phyloP scores from a whole-genome alignment of 2,888 invertebrate species.

The Leptarthrus brevirostris region DNA sequence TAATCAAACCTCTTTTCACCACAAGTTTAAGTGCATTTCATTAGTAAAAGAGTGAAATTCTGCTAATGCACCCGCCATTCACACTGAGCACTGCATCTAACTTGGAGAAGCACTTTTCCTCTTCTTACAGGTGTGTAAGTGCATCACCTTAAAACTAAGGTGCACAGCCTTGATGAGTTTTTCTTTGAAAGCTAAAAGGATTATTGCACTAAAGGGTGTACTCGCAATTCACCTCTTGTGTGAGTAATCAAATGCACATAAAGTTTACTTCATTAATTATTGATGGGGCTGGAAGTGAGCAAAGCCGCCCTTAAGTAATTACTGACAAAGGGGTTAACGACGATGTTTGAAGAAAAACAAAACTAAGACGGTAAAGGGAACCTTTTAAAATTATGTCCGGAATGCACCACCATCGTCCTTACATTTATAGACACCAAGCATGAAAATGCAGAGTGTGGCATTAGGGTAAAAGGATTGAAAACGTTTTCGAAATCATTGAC shows the following conservation, averaged over 20 bases:
- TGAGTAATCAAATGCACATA: slow-evolving; percentile 6
- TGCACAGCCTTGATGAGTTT: neutral
- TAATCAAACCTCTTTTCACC: no score
- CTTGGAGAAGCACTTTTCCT: neutral
- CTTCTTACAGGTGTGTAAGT: neutral
- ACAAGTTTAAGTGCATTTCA: neutral
- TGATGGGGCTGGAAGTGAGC: neutral
- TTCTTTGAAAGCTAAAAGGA: neutral
- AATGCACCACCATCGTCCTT: no score
- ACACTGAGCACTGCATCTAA: neutral
- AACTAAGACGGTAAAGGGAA: no score
- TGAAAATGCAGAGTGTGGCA: no score
- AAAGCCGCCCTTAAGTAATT: slow-evolving; percentile 1
- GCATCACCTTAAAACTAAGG: neutral
- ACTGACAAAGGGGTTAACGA: neutral
- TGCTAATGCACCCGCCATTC: neutral
- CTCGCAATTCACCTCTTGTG: neutral
- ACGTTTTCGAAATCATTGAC: no score
- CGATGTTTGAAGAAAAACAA: neutral
- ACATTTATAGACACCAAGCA: no score
- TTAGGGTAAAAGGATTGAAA: no score
- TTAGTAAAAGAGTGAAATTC: neutral
- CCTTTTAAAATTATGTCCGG: no score
- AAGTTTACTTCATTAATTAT: slow-evolving; percentile 15
- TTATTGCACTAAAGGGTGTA: neutral